phyloP scores from a whole-genome alignment of 2,797 vertebrate genomes.

The Nothura maculosa region DNA sequence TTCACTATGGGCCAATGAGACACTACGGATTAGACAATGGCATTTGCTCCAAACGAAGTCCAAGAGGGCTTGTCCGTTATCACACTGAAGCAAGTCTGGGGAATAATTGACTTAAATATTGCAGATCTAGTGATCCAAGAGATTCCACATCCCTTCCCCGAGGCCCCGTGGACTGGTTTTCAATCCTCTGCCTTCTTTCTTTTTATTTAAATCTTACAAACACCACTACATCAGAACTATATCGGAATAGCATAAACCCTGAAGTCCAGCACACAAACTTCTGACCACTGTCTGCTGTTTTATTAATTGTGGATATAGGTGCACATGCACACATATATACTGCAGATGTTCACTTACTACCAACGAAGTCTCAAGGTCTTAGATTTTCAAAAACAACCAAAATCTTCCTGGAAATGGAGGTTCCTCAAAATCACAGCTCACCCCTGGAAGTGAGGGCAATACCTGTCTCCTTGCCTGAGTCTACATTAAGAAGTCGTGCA shows the following conservation, averaged over 20 bases:
- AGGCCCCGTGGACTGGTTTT: background rate
- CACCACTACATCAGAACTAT: background rate
- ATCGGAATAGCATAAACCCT: background rate
- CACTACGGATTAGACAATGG: background rate
- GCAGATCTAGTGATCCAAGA: background rate
- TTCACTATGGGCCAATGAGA: background rate
- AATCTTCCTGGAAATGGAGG: background rate
- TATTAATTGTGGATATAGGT: background rate
- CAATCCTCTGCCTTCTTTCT: background rate
- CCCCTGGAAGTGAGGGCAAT: background rate
- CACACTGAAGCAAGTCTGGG: background rate
- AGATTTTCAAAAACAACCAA: background rate
- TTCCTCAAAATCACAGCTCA: background rate
- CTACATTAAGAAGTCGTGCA: background rate
- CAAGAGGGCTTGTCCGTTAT: background rate
- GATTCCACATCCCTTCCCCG: background rate
- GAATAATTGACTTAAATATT: background rate
- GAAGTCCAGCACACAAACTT: background rate
- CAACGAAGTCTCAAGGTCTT: background rate
- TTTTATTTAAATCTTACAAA: background rate
- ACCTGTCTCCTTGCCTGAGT: background rate
- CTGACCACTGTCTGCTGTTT: background rate
- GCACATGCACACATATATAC: background rate
- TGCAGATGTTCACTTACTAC: background rate
- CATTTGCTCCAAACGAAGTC: background rate